These are phyloP conservation scores for Drepanosiphum platanoidis DNA, from an alignment of 2,888 invertebrate genomes.

Conservation along the genomic window DNA sequence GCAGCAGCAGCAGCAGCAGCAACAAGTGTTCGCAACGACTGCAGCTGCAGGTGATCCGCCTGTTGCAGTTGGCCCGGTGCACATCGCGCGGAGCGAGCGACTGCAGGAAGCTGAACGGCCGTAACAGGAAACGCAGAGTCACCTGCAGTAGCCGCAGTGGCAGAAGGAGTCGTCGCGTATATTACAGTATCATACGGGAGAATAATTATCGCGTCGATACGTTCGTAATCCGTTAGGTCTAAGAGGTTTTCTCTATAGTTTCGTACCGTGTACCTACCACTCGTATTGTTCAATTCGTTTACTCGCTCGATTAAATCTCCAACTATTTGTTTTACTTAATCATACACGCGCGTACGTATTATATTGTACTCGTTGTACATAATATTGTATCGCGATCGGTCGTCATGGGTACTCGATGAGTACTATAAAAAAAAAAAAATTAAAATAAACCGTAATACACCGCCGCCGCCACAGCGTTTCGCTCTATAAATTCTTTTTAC, in stretches of 20 bases:
- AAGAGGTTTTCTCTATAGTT: no score
- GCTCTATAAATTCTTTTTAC: constrained; percentile 50
- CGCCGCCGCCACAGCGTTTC: constrained; percentile 26
- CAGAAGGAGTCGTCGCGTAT: no score
- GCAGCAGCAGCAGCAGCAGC: background rate
- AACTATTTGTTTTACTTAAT: background rate
- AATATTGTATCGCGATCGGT: background rate
- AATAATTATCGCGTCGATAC: background rate
- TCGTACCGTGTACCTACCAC: no score
- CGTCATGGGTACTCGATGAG: background rate
- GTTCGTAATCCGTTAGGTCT: no score
- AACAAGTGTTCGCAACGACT: background rate
- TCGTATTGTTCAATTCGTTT: background rate
- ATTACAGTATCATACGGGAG: no score
- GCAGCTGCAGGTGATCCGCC: constrained; percentile 5
- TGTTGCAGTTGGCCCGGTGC: constrained; percentile 18
- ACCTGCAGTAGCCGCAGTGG: background rate
- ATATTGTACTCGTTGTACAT: background rate
- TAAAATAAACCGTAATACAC: constrained; percentile 37
- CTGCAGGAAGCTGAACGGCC: background rate
- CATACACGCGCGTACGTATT: background rate
- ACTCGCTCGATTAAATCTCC: background rate
- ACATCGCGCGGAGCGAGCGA: background rate
- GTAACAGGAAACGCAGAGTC: background rate
- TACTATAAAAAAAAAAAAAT: background rate